Evolutionary conservation across 2,888 invertebrate genomes (phyloP).

Genomic region (Nomada fucata): DNA sequence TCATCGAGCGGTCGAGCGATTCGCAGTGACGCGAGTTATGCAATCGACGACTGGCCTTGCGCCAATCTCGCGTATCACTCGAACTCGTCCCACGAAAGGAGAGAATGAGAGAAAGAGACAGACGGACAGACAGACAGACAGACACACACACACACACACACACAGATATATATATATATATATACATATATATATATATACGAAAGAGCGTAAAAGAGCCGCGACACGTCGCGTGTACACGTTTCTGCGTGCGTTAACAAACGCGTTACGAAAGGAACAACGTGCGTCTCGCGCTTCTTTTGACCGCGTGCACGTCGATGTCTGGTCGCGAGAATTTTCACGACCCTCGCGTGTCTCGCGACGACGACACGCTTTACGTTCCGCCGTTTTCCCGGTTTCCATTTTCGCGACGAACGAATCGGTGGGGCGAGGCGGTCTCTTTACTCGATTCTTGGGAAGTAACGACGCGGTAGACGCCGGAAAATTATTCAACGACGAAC

Average conservation of each 20-base stretch:
- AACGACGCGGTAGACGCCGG: no score
- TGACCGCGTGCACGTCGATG: not conserved
- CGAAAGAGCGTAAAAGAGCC: constrained; percentile 15
- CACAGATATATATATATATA: not conserved
- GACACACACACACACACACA: not conserved
- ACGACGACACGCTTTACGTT: no score
- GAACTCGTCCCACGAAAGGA: constrained; percentile 64
- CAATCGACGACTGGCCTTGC: constrained; percentile 79
- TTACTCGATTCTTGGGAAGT: no score
- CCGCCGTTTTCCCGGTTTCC: no score
- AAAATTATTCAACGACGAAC: no score
- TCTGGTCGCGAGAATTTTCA: not conserved
- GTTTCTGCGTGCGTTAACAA: constrained; percentile 52
- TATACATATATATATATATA: not conserved
- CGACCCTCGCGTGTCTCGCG: not conserved
- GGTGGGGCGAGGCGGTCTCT: no score
- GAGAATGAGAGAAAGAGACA: constrained; percentile 17
- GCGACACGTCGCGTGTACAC: constrained; percentile 29
- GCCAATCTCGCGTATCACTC: constrained; percentile 78
- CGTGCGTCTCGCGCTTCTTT: not conserved
- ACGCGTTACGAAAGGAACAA: constrained; percentile 48
- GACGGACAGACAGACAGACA: not conserved
- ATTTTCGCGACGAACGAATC: no score
- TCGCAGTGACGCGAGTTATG: constrained; percentile 76
- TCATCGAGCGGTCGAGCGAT: constrained; percentile 67